Conservation (phyloP, 2,113 vertebrate genomes). For the Malurus elegans region DNA sequence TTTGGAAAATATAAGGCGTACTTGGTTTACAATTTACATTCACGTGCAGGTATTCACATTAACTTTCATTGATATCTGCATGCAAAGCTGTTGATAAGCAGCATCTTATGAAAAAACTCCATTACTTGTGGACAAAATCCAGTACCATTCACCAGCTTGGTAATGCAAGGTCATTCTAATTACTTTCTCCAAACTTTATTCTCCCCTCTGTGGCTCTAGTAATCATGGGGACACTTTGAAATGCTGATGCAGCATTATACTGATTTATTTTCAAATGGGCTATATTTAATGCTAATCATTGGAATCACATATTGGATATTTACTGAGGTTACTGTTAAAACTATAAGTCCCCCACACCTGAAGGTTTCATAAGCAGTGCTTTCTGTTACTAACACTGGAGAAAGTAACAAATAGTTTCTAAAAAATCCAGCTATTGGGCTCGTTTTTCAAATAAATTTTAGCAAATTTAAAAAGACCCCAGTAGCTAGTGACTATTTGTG, state of each 20-base stretch:
- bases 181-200: not conserved
- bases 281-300: not conserved
- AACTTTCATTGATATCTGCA: not conserved
- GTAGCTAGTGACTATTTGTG: rapidly evolving
- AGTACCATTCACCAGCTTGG: not conserved
- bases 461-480: no score
- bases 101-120: not conserved
- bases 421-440: not conserved
- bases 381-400: not conserved
- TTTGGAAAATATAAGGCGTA: not conserved
- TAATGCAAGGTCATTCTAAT: slow-evolving; percentile 9
- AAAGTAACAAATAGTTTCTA: not conserved
- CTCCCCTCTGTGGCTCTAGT: not conserved
- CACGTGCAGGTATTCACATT: not conserved
- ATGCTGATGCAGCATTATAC: not conserved
- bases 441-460: not conserved
- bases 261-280: not conserved
- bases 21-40: not conserved
- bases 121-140: slow-evolving; percentile 1
- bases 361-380: not conserved
- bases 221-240: not conserved
- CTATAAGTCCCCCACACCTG: not conserved
- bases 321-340: not conserved
- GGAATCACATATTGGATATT: not conserved
- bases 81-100: not conserved